Evolutionary conservation across 1,140 invertebrate genomes (phyloP).

Genomic region (Melipona quadrifasciata): DNA sequence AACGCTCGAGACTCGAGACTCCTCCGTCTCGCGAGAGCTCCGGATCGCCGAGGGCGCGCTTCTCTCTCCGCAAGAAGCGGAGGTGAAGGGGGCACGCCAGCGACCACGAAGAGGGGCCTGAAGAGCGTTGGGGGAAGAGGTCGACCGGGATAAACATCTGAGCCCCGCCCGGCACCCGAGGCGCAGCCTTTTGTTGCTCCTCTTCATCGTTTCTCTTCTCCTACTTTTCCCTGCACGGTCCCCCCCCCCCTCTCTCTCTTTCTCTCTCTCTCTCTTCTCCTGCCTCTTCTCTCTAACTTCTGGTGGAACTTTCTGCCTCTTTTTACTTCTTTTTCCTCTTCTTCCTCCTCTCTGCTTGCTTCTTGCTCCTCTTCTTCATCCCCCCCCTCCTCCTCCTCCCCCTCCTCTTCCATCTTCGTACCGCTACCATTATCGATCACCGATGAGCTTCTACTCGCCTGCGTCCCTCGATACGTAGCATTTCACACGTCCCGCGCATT

Average conservation of each 20-base stretch:
- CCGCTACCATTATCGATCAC: constrained; percentile 64
- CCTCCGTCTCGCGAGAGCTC: constrained; percentile 44
- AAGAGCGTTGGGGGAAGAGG: constrained; percentile 73
- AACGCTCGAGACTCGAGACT: constrained; percentile 48
- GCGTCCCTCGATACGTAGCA: constrained; percentile 56
- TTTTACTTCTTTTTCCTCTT: constrained; percentile 52
- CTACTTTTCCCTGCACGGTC: constrained; percentile 52
- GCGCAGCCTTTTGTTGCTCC: constrained; percentile 76
- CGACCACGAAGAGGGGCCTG: constrained; percentile 63
- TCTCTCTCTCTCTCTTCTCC: constrained; percentile 21
- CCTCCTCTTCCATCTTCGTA: constrained; percentile 34
- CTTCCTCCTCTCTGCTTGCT: constrained; percentile 47
- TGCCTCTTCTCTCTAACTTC: constrained; percentile 28
- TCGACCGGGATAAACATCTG: constrained; percentile 82
- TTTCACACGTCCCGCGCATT: constrained; percentile 60
- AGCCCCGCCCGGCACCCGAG: constrained; percentile 81
- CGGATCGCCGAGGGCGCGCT: constrained; percentile 78
- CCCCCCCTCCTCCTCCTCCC: not conserved
- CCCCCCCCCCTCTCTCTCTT: constrained; percentile 27
- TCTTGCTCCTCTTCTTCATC: constrained; percentile 49
- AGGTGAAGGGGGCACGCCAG: constrained; percentile 69
- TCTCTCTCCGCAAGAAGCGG: constrained; percentile 70
- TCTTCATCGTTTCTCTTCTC: constrained; percentile 68
- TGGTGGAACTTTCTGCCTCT: constrained; percentile 45
- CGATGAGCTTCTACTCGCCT: constrained; percentile 28